Base-by-base conservation (phyloP, 1,140 invertebrate genomes). In the Tetragonula clypearis region DNA sequence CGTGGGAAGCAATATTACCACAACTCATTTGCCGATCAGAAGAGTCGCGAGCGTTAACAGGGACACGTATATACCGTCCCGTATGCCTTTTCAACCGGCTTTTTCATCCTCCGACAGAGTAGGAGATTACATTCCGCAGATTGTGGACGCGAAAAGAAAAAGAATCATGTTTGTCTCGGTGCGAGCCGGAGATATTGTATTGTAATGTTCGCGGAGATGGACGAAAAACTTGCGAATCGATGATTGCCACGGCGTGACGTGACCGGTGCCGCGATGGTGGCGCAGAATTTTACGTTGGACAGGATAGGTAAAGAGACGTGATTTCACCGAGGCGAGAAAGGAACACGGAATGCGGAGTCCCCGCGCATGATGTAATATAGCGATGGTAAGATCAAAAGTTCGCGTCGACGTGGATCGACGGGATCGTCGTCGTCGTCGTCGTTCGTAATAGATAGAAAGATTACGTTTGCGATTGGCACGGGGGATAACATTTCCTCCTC, bases 391-490 rank as follows among this genome's bases (percentile, higher is more conserved):
- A 89, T 89, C 84, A 88, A 89, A 88, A 89, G 88, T 88, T 89
- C 75, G 82, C 81, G 49, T 71, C 68, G 79, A 78, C 49, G 65
- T 30, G 58, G 79, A 68, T 85, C 30, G 1, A 69, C 49, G 21
- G 15, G 35, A 30, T 74, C 58, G 6, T 55, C 23, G 75, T 58
- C 17, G 65, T 49, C n/a, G 55, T 78, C 75, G 62, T 58, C 74
- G 71, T 81, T 68, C 55, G 86, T 90, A 93, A 93, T 94, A 91
- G 92, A 92, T 92, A 92, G 92, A 93, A 88, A 92, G 93, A 94
- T 94, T 93, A 93, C 91, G 88, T 91, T 87, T 88, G 87, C 91
- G 92, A 93, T 93, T 92, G 93, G 91, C 90, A 91, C 88, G 84
- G 68, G 75, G 90, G 88, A 93, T 94, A 94, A 94, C 89, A 90